Evolutionary conservation across 2,797 vertebrate species (phyloP), one percentile per base, ranked within the genome.

Genomic region (Eptatretus atami): DNA sequence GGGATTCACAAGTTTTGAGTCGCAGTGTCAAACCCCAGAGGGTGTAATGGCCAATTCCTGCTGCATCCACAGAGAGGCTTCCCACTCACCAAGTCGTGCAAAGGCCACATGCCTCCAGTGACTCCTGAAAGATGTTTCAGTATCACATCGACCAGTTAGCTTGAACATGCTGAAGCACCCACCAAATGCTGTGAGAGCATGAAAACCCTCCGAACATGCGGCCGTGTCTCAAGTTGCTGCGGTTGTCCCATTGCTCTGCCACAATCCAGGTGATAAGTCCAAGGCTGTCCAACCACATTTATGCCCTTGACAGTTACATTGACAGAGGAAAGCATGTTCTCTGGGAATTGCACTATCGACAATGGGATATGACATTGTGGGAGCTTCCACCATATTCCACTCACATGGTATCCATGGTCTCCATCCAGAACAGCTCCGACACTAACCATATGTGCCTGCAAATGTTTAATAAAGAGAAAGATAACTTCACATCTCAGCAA

Each of bases 331-430:
- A 86, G 68, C 81, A 81, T 25, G 80, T 83, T 57, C 81, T 96
- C 67, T 78, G 79, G 71, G 81, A 77, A 72, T 77, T 98, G 67
- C 81, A 80, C 68, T 77, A 76, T 54, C 77, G 79, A 63, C 80
- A 81, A 69, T 82, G 96, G 74, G 84, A 90, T 63, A 79, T 98
- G 66, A 83, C 78, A 65, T 75, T 98, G 19, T 79, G 79, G 67
- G 75, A 80, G 70, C 78, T 96, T 60, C 78, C 83, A 74, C 74
- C 86, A 55, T 83, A 88, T 69, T 87, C 82, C 55, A 83, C 88
- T 70, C 92, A 96, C 72, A 96, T 86, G 11, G 95, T 92, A 74
- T 98, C 90, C 3, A 86, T 98, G 11, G 85, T 81, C 70, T 98
- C 92, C 1, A 81, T 82, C 73, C 82, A 85, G 25, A 80, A 92